Conservation (phyloP, 2,888 invertebrate genomes). For the Chrysolina oricalcia region DNA sequence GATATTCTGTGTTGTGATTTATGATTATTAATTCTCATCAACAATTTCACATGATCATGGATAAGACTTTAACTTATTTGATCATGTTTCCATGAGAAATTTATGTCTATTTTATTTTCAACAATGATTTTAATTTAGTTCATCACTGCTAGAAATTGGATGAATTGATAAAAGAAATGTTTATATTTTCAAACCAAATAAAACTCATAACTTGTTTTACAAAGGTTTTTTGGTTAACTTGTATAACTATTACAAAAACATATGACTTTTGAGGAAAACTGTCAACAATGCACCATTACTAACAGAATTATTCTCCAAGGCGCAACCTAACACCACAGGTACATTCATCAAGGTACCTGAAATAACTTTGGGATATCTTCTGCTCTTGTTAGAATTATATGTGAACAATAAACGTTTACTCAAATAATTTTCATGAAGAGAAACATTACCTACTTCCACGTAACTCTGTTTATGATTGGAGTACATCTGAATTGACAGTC, state of each 20-base stretch:
- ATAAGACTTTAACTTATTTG: too few species aligned
- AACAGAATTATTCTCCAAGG: conserved; percentile 77
- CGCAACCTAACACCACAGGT: conserved; percentile 83
- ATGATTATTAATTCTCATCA: too few species aligned
- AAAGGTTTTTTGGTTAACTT: background rate
- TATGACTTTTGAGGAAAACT: conserved; percentile 6
- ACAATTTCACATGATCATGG: too few species aligned
- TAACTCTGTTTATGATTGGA: conserved; percentile 78
- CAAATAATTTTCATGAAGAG: conserved; percentile 82
- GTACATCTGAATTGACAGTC: conserved; percentile 83
- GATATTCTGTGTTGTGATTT: too few species aligned
- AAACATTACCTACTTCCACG: conserved; percentile 83
- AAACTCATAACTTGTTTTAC: background rate
- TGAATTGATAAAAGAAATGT: too few species aligned
- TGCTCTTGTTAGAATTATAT: conserved; percentile 74
- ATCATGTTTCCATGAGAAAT: too few species aligned
- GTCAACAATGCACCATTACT: background rate
- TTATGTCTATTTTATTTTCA: too few species aligned
- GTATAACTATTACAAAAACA: conserved; percentile 1
- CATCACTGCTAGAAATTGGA: too few species aligned
- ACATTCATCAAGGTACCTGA: conserved; percentile 84
- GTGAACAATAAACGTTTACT: conserved; percentile 85
- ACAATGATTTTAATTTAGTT: too few species aligned
- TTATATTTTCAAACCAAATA: background rate
- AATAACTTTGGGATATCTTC: conserved; percentile 79